Base-by-base conservation (phyloP, 1,140 invertebrate genomes). In the Cyclargus thomasi region DNA sequence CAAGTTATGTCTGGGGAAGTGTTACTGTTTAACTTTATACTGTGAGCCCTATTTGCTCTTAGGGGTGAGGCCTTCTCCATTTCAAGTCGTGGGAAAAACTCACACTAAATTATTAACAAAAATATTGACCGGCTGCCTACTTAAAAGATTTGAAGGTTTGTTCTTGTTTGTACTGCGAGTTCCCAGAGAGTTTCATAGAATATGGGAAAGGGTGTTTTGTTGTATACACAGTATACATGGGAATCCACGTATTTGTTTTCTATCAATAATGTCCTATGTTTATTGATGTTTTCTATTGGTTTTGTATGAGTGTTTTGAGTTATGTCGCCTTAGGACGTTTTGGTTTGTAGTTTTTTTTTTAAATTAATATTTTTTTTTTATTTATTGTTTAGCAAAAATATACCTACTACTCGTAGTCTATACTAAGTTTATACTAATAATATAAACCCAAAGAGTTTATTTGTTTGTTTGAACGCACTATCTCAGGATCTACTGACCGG, bases 41-140 rank as follows among this genome's bases (percentile, higher is more conserved):
- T 53, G 14, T 53, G 47, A 53, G 47, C 47, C 47, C 16, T 17
- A 16, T 53, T 53, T 16, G 10, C 47, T 53, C 5, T 79, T 64
- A 75, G 29, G 22, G 22, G 64, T 65, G 65, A 59, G 74, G 72
- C 73, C 75, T 74, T 79, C 77, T 79, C 80, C 75, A 77, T 82
- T 81, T 80, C 78, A 67, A 74, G 72, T 80, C 84, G 84, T 86
- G 84, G 83, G 83, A 88, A 86, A 75, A 75, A 63, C 76, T 68
- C 78, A 74, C 78, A 81, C 79, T 82, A 85, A 88, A 88, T 88
- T 85, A 88, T 86, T 88, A 88, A 86, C 84, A 84, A 86, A 84
- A 88, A 88, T 88, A 88, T 88, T 88, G 80, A 86, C 83, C 70
- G 70, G 82, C 83, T 88, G 86, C 80, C 86, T 88, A 88, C 86